Percentiles rank a stretch among this genome's conserved stretches.
These are phyloP conservation scores for Cephus runcator DNA, from an alignment of 2,888 invertebrate genomes.

Conservation along the genomic window DNA sequence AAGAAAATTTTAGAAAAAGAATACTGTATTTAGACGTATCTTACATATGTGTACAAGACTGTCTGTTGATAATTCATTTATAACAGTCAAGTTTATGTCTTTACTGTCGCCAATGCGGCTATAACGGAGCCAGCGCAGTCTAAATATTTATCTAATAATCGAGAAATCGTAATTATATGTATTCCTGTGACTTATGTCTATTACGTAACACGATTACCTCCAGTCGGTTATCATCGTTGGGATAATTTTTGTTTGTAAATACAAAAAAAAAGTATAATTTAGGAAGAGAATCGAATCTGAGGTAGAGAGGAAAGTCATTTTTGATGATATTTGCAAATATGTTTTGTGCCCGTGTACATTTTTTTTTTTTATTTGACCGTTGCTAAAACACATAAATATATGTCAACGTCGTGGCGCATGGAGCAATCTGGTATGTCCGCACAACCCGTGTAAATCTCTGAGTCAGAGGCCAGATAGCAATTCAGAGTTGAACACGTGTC, in stretches of 20 bases:
- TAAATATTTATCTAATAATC: slow-evolving; percentile 49
- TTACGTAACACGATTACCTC: background rate
- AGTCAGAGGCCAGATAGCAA: slow-evolving; percentile 7
- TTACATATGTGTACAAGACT: background rate
- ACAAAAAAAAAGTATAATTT: background rate
- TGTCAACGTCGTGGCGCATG: background rate
- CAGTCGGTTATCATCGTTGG: background rate
- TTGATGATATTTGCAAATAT: background rate
- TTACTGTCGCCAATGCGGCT: slow-evolving; percentile 48
- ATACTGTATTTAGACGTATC: background rate
- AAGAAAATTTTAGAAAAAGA: background rate
- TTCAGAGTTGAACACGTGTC: slow-evolving; percentile 22
- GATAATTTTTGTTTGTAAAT: background rate
- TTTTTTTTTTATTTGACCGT: background rate
- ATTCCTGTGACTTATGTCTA: background rate
- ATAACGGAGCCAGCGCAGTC: slow-evolving; percentile 43
- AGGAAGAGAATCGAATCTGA: background rate
- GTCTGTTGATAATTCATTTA: slow-evolving; percentile 38
- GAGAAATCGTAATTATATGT: background rate
- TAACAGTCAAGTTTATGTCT: slow-evolving; percentile 37
- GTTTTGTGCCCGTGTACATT: background rate
- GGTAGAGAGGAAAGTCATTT: background rate
- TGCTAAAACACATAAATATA: slow-evolving; percentile 2
- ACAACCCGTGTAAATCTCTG: background rate
- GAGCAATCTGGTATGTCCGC: background rate